These are phyloP conservation scores for Crocuta crocuta DNA, from an alignment of 2,113 vertebrate genomes.

Conservation along the genomic window DNA sequence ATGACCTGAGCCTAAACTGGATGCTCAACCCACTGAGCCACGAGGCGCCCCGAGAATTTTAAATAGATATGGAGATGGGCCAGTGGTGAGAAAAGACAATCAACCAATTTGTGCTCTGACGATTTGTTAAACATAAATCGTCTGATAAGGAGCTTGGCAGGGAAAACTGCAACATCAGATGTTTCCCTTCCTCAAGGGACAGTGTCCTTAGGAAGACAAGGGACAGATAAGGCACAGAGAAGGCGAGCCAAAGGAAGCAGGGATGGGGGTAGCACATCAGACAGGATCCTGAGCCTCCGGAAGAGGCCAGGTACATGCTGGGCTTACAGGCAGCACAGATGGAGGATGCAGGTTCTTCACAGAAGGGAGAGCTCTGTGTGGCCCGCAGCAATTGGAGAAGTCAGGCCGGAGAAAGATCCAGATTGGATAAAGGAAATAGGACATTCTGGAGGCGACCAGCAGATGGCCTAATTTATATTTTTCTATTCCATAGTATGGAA, in stretches of 20 bases:
- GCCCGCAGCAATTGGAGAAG: background rate
- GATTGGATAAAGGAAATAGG: background rate
- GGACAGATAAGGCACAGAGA: background rate
- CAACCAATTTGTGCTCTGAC: background rate
- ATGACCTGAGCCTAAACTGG: no score
- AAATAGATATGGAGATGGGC: background rate
- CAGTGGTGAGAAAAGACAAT: background rate
- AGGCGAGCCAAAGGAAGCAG: background rate
- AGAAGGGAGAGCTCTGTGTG: fast-evolving
- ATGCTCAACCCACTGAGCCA: no score
- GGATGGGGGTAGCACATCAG: background rate
- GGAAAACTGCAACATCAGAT: background rate
- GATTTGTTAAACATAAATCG: background rate
- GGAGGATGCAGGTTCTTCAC: background rate
- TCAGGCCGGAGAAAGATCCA: background rate
- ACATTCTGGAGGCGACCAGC: background rate
- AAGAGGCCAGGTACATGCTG: background rate
- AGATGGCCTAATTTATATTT: background rate
- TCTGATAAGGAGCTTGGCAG: background rate
- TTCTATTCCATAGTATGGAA: background rate
- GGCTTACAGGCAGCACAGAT: fast-evolving
- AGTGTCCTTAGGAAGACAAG: background rate
- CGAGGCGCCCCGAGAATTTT: background rate
- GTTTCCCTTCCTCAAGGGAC: background rate
- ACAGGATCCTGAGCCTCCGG: background rate